A percentile compares a stretch with the other conserved stretches of the same genome.
phyloP scores from a whole-genome alignment of 2,888 invertebrate species.

The Conus canariensis region DNA sequence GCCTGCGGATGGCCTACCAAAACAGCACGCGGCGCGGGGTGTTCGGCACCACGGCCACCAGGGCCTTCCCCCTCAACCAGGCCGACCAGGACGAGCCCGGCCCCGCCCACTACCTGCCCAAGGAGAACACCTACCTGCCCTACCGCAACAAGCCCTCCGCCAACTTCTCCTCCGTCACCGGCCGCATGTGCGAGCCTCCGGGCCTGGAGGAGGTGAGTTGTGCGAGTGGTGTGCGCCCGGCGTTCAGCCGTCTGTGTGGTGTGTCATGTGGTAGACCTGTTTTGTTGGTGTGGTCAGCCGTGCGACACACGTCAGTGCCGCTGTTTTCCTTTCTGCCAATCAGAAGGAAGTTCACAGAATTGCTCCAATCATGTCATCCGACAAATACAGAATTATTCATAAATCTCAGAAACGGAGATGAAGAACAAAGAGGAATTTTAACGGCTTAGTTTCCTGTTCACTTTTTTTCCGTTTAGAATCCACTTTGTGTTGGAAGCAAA shows the following conservation, averaged over 20 bases:
- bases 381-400: no score
- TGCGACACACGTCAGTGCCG: no score
- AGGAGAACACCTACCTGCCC: conserved; percentile 68
- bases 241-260: not conserved
- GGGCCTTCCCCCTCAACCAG: conserved; percentile 55
- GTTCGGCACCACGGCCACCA: conserved; percentile 76
- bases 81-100: conserved; percentile 73
- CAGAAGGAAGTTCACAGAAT: no score
- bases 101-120: conserved; percentile 68
- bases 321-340: no score
- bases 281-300: no score
- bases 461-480: no score
- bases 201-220: conserved; percentile 58
- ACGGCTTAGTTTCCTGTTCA: no score
- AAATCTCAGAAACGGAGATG: no score
- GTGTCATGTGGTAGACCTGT: not conserved
- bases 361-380: no score
- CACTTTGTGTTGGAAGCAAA: no score
- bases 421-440: no score
- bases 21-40: conserved; percentile 76
- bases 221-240: not conserved
- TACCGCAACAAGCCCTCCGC: conserved; percentile 71
- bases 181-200: conserved; percentile 63
- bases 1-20: conserved; percentile 76
- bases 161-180: conserved; percentile 75